Percentiles rank a stretch among this genome's conserved stretches.
Evolutionary conservation across 2,113 vertebrate genomes (phyloP).

Genomic region (Gallinago undulata): DNA sequence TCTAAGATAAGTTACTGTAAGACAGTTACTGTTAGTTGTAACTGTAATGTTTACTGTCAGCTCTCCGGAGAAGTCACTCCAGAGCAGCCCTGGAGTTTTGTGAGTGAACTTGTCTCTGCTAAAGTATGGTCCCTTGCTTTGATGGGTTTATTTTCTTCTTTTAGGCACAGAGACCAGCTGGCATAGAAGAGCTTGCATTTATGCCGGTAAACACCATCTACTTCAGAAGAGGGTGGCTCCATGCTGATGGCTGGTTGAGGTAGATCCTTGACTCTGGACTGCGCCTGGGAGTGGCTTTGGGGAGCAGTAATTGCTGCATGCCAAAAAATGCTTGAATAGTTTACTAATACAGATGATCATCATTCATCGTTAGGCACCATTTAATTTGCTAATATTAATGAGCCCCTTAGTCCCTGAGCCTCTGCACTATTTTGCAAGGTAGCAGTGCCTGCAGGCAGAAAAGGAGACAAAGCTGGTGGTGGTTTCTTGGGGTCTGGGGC

Average conservation of each 20-base stretch:
- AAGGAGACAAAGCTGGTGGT: background rate
- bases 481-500: background rate
- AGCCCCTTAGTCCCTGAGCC: background rate
- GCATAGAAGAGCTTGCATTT: background rate
- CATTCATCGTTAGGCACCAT: background rate
- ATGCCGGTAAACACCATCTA: background rate
- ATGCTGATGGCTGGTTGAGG: background rate
- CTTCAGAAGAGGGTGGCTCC: background rate
- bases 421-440: background rate
- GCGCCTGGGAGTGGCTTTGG: background rate
- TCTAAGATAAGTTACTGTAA: too few species aligned
- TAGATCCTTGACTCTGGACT: background rate
- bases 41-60: background rate
- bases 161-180: background rate
- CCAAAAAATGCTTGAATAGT: background rate
- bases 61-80: background rate
- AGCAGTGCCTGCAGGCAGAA: background rate
- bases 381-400: background rate
- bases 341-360: background rate
- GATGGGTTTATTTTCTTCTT: background rate
- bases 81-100: background rate
- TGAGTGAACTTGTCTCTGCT: background rate
- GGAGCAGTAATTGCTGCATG: background rate
- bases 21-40: background rate
- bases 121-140: background rate